Evolutionary conservation across 2,888 invertebrate species (phyloP), one percentile per base, ranked within the genome.

Genomic region (Arrhopalites spinosus): DNA sequence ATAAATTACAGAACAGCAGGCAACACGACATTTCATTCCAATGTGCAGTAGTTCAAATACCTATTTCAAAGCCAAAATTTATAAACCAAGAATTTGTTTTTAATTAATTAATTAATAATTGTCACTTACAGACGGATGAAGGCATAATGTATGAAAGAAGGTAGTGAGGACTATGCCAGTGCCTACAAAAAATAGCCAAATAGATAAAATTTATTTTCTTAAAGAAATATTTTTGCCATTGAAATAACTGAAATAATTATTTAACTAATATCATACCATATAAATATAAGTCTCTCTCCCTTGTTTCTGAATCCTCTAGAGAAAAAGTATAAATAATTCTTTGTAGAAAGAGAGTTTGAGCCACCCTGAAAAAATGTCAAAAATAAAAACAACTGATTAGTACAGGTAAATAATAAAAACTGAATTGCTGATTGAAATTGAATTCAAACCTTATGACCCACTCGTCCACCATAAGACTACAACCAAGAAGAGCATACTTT

Each of bases 1-100:
- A 84, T 94, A 95, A 76, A 96, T 90, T 29, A 96, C 87, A 0
- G 93, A 91, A 83, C 93, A 93, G 83, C 92, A 91, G 0, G 93
- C 93, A 0, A 95, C 89, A 17, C 95, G 87, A 84, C 94, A 88
- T 85, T 92, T 90, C 93, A 94, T 93, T 64, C 95, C 94, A 86
- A 93, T 89, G 83, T 93, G 91, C 73, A 92, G 88, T 20, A 93
- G 90, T 23, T 90, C 91, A 88, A 95, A 90, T 90, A 36, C 36
- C 36, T 36, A 11, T 3, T 3, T 36, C 36, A 36, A 36, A 36
- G 11, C 3, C 11, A 11, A 36, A 36, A 7, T 36, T 36, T 36
- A 36, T 36, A 36, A 36, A 7, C 36, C 36, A 36, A 3, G 5
- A 11, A 7, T 11, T 36, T 36, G 3, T 36, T 11, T 36, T 3